These are phyloP conservation scores for Glaucopsyche alexis DNA, from an alignment of 2,888 invertebrate genomes.

Conservation along the genomic window DNA sequence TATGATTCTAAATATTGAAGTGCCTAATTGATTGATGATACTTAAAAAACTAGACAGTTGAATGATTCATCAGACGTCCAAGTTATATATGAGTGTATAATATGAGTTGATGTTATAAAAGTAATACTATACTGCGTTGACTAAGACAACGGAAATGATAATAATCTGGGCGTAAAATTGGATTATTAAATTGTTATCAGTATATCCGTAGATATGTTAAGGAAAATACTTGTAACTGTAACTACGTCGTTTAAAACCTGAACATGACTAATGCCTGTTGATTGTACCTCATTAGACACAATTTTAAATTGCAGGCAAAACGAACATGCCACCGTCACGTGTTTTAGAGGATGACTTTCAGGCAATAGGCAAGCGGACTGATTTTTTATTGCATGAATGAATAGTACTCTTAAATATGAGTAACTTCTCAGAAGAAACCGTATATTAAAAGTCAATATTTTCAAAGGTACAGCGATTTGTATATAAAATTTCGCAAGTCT, in stretches of 20 bases:
- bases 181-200: conserved; percentile 20
- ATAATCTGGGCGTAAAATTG: conserved; percentile 4
- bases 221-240: conserved; percentile 12
- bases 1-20: background rate
- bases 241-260: background rate
- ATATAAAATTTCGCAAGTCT: no score
- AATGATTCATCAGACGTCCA: background rate
- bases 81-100: background rate
- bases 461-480: no score
- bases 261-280: background rate
- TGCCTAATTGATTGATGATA: conserved; percentile 14
- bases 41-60: conserved; percentile 1
- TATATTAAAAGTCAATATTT: no score
- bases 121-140: background rate
- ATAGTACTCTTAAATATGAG: no score
- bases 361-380: no score
- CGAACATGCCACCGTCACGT: conserved; percentile 5
- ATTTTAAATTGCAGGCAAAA: conserved; percentile 10
- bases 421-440: no score
- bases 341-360: conserved; percentile 25
- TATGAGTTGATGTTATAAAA: background rate
- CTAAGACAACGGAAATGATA: conserved; percentile 15
- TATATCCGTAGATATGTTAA: background rate
- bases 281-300: conserved; percentile 5
- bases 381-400: no score